Conservation (phyloP, 2,113 vertebrate genomes). For the Dolichallabes microphthalmus region DNA sequence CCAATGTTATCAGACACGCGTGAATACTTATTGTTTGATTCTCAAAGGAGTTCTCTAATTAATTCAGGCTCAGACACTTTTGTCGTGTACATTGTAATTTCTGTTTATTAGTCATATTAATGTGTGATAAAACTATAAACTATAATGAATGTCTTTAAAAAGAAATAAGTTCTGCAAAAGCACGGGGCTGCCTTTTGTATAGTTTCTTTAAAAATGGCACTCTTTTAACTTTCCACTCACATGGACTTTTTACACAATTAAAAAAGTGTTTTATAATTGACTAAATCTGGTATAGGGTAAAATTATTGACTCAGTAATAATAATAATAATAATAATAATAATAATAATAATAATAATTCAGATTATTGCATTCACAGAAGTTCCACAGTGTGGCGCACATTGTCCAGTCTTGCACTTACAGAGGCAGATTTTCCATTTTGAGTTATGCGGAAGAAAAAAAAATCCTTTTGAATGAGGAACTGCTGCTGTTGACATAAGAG, state of each 20-base stretch:
- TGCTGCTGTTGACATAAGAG: slow-evolving; percentile 3
- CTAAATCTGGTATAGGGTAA: background rate
- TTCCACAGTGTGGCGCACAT: slow-evolving; percentile 27
- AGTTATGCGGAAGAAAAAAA: too few relatives aligned
- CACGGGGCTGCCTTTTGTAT: too few relatives aligned
- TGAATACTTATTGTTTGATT: background rate
- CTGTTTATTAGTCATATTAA: too few relatives aligned
- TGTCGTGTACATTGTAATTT: too few relatives aligned
- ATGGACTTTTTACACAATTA: background rate
- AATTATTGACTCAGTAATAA: background rate
- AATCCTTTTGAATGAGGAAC: background rate
- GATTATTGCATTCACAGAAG: background rate
- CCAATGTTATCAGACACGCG: background rate
- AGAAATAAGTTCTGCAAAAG: too few relatives aligned
- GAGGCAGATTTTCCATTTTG: background rate
- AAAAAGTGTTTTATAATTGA: background rate
- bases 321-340: background rate
- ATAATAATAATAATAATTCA: background rate
- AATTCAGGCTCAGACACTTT: background rate
- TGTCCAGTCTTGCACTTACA: background rate
- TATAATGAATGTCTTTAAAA: too few relatives aligned
- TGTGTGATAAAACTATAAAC: too few relatives aligned
- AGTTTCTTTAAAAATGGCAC: background rate
- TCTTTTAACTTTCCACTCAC: background rate
- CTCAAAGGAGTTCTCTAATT: background rate